Conservation (phyloP, 2,797 vertebrate genomes). For the Diplodus sargus region DNA sequence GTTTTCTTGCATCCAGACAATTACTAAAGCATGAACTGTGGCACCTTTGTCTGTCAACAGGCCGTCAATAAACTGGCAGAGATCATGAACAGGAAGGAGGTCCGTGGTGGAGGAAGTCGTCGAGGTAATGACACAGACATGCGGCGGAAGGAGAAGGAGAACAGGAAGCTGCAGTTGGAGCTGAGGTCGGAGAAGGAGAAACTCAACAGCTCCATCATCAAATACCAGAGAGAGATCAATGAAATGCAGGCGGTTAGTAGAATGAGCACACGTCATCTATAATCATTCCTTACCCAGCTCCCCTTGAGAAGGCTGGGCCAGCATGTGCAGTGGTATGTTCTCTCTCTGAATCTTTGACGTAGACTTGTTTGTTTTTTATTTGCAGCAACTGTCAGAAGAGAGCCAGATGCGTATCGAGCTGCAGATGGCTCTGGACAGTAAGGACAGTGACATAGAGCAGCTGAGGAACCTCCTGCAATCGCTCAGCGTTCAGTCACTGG, state of each 20-base stretch:
- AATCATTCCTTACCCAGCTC: not conserved
- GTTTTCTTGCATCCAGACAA: not conserved
- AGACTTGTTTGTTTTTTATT: not conserved
- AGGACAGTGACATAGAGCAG: slow-evolving; percentile 99
- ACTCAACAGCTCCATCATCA: slow-evolving; percentile 95
- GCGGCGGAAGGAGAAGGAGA: slow-evolving; percentile 97
- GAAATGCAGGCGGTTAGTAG: slow-evolving; percentile 96
- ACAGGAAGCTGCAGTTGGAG: slow-evolving; percentile 97
- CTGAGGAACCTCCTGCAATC: slow-evolving; percentile 92
- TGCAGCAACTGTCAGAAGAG: slow-evolving; percentile 96
- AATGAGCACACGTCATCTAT: not conserved
- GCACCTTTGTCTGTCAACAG: slow-evolving; percentile 69
- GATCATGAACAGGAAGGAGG: slow-evolving; percentile 98
- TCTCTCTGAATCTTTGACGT: not conserved
- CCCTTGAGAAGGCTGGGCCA: not conserved
- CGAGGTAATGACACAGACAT: slow-evolving; percentile 97
- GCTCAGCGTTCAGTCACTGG: slow-evolving; percentile 91
- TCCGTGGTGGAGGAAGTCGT: slow-evolving; percentile 89
- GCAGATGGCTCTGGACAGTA: slow-evolving; percentile 99
- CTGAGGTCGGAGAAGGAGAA: slow-evolving; percentile 97
- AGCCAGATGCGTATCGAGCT: slow-evolving; percentile 96
- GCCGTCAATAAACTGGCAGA: slow-evolving; percentile 98
- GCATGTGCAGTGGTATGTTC: not conserved
- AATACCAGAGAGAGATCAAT: slow-evolving; percentile 97
- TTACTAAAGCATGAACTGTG: not conserved